Percentiles rank a stretch among this genome's conserved stretches.
phyloP scores from a whole-genome alignment of 2,113 vertebrate genomes.

The Esox niger region DNA sequence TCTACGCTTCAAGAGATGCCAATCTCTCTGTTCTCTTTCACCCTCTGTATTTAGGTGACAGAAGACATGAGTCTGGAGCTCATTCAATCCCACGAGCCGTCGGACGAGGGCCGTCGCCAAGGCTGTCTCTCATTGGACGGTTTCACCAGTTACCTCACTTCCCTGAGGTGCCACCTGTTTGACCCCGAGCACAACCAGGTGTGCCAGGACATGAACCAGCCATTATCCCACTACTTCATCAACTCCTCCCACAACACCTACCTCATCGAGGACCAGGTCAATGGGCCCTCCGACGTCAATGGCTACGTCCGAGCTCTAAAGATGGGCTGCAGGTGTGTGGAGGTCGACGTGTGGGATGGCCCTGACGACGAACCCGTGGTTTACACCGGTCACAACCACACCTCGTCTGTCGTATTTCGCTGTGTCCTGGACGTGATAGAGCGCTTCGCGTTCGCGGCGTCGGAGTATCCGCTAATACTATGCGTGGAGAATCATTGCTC shows the following conservation, averaged over 20 bases:
- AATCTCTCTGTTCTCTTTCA: background rate
- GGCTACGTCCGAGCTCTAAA: constrained; percentile 91
- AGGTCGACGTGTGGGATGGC: constrained; percentile 91
- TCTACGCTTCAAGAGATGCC: background rate
- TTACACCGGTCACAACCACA: constrained; percentile 86
- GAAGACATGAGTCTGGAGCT: constrained; percentile 89
- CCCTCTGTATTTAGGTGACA: constrained; percentile 68
- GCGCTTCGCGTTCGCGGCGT: constrained; percentile 87
- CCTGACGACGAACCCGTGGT: constrained; percentile 85
- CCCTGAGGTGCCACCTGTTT: constrained; percentile 87
- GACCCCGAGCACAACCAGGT: constrained; percentile 86
- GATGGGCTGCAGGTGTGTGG: constrained; percentile 92
- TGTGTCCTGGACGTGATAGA: constrained; percentile 88
- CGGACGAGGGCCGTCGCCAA: constrained; percentile 82
- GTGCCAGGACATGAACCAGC: constrained; percentile 92
- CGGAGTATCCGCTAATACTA: constrained; percentile 88
- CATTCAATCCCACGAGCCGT: constrained; percentile 87
- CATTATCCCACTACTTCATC: constrained; percentile 93
- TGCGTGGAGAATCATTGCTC: constrained; percentile 95
- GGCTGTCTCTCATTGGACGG: constrained; percentile 91
- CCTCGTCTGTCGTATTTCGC: constrained; percentile 83
- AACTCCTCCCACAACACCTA: constrained; percentile 95
- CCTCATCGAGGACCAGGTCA: constrained; percentile 93
- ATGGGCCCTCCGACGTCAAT: constrained; percentile 87
- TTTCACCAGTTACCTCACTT: constrained; percentile 92